Conservation (phyloP, 2,113 vertebrate species). For the Zootoca vivipara region DNA sequence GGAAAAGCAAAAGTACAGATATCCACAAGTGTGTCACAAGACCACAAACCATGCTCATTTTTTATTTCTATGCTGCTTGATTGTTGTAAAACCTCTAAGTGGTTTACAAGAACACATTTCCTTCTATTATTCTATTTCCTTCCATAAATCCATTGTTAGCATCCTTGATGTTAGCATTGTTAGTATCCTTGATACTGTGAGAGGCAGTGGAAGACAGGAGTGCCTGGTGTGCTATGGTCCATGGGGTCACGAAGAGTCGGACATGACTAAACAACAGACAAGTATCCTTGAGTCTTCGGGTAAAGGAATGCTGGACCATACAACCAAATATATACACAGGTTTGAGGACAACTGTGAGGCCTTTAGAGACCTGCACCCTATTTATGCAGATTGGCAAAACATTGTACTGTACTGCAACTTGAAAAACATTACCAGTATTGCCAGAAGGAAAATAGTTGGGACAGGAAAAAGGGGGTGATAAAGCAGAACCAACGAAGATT, state of each 20-base stretch:
- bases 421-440: not conserved
- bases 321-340: not conserved
- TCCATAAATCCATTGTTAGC: not conserved
- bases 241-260: no score
- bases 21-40: not conserved
- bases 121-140: not conserved
- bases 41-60: not conserved
- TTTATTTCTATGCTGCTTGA: no score
- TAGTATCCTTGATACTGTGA: no score
- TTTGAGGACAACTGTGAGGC: not conserved
- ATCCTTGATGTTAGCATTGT: no score
- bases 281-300: no score
- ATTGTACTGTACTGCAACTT: not conserved
- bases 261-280: no score
- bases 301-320: not conserved
- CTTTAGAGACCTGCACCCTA: not conserved
- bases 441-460: not conserved
- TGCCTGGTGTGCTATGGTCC: no score
- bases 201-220: no score
- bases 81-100: no score
- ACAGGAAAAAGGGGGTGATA: not conserved
- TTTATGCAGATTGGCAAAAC: not conserved
- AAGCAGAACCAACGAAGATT: not conserved
- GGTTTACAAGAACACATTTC: no score
- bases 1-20: not conserved